A percentile compares a stretch with the other conserved stretches of the same genome.
These are phyloP conservation scores for Lutjanus argentimaculatus DNA, from an alignment of 2,797 vertebrate species.

Conservation along the genomic window DNA sequence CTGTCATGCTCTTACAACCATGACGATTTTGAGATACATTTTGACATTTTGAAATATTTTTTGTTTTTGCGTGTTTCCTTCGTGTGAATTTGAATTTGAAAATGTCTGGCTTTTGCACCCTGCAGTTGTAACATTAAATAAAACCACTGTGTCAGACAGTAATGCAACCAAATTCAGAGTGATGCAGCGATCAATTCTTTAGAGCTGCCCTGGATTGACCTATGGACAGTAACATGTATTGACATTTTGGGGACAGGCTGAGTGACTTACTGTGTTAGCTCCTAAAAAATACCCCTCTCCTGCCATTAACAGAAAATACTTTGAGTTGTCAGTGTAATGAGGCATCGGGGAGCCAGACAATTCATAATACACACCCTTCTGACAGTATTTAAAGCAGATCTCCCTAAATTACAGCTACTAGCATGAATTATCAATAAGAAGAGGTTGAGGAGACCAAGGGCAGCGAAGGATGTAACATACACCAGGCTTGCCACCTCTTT, in stretches of 20 bases:
- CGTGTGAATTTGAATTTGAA: neutral
- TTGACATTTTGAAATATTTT: too few species aligned
- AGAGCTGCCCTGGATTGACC: neutral
- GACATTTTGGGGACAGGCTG: neutral
- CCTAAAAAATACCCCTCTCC: neutral
- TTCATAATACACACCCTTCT: constrained; percentile 30
- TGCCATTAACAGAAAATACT: constrained; percentile 16
- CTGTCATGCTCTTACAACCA: too few species aligned
- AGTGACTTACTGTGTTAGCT: neutral
- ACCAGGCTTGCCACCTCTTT: constrained; percentile 27
- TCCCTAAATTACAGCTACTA: constrained; percentile 56
- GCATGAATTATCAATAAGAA: constrained; percentile 67
- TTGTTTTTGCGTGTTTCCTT: too few species aligned
- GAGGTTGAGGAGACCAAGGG: constrained; percentile 51
- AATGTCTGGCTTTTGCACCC: neutral
- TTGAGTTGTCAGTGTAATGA: constrained; percentile 17
- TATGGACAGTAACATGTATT: constrained; percentile 6
- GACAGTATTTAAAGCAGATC: constrained; percentile 43
- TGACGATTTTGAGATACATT: too few species aligned
- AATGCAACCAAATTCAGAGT: neutral
- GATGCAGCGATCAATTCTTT: neutral
- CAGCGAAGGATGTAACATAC: constrained; percentile 43
- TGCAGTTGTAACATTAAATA: too few species aligned
- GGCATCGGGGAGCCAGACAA: constrained; percentile 13
- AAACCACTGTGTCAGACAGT: neutral